Evolutionary conservation across 2,113 vertebrate genomes (phyloP).

Genomic region (Cercocebus atys): DNA sequence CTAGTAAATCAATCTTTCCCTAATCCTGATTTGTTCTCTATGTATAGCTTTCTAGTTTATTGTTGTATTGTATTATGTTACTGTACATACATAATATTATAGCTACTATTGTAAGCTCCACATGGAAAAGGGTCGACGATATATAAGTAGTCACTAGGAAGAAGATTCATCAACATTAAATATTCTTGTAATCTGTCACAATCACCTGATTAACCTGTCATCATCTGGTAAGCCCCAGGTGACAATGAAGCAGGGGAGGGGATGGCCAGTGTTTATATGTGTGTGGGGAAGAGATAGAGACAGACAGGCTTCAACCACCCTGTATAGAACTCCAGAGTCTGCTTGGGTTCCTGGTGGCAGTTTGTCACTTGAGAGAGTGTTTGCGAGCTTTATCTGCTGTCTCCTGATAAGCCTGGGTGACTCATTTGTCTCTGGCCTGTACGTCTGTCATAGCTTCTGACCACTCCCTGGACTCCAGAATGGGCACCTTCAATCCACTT

Average conservation of each 20-base stretch:
- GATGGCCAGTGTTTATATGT: neutral
- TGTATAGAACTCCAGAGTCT: accelerated
- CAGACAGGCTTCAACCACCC: neutral
- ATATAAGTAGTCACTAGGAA: neutral
- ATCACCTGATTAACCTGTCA: neutral
- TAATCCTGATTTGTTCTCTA: neutral
- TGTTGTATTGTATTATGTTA: no score
- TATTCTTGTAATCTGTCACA: neutral
- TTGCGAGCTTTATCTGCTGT: conserved; percentile 11
- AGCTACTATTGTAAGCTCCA: neutral
- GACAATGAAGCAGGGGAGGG: neutral
- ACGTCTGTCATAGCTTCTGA: neutral
- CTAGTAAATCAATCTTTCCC: neutral
- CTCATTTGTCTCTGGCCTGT: neutral
- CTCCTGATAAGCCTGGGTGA: conserved; percentile 33
- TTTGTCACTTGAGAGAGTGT: neutral
- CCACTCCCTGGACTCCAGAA: neutral
- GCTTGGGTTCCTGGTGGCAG: neutral
- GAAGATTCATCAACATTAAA: neutral
- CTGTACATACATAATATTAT: neutral
- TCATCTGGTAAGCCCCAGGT: neutral
- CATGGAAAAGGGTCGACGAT: neutral
- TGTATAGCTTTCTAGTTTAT: neutral
- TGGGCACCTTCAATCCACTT: neutral
- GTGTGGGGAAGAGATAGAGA: neutral